Base-by-base conservation (phyloP, 2,888 invertebrate genomes). In the Drosophila nr. perissopoda region DNA sequence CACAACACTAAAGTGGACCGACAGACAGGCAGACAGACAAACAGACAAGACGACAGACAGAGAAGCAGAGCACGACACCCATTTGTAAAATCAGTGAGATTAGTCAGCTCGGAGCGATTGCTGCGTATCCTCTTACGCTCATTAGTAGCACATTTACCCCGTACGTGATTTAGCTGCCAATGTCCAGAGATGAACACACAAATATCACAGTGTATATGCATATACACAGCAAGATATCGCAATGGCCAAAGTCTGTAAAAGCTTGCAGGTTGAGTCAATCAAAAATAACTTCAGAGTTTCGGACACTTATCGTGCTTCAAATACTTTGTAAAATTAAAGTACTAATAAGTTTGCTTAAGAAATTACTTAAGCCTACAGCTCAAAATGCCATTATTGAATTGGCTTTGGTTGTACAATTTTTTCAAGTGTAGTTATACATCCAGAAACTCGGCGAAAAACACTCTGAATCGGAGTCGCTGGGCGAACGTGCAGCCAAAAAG, bases 81-180 rank as follows among this genome's bases (percentile, higher is more conserved):
- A 82, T 86, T 85, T 87, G 82, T 76, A 71, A 88, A 88, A 88
- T 85, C 87, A 81, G 87, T 69, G 76, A 72, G 83, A 88, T 88
- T 83, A 81, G 78, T 82, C 82, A 65, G 73, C 59, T 31, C 21
- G 21, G 36, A 33, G 62, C 68, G 36, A 64, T 56, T 64, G 62
- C 53, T 48, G 58, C 73, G 74, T 71, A 76, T 78, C 65, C 73
- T 80, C 84, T 77, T 68, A 72, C 70, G 69, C 89, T 89, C 87
- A 89, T 89, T 87, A 87, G 87, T 85, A 83, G 83, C 87, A 85
- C 89, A 89, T 87, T 87, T 89, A 74, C 56, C 65, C 69, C 67
- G 78, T 78, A 87, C 89, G 89, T 87, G 87, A 85, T 87, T 87
- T 76, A 80, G 83, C 71, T 89, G 86, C 83, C 87, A 89, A 89